Evolutionary conservation across 2,888 invertebrate genomes (phyloP), one percentile per base, ranked within the genome.

Genomic region (Aethes cnicana): DNA sequence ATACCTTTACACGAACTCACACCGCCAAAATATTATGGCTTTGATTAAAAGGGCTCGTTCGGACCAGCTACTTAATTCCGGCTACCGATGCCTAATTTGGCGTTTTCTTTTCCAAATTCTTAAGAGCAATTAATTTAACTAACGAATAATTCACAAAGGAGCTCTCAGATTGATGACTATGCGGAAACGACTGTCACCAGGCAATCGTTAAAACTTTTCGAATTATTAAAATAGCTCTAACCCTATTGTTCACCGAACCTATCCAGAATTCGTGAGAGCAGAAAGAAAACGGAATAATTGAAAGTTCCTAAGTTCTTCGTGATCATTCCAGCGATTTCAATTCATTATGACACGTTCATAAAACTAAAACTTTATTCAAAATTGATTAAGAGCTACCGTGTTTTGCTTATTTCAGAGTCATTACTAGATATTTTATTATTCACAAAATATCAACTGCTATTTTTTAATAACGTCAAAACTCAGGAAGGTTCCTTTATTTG

Each of bases 81-180:
- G 17, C n/a, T 23, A 7, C n/a, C 21, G 14, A 21, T 21, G 21
- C 3, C 20, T 42, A 7, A 17, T 20, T 14, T 23, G 23, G n/a
- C 16, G 8, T 17, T 11, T 23, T 44, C n/a, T 23, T 44, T 44
- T 11, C 28, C 30, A 23, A 44, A 37, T 20, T 49, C 14, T 42
- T 3, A 8, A 28, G 20, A 49, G 21, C 14, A 20, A 42, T 17
- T 26, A 3, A 30, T 37, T 50, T 21, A 23, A 11, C 16, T 30
- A 43, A 11, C 35, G 43, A 50, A 50, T 35, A 36, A 23, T 35
- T n/a, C 11, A 37, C 35, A 43, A 47, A 43, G 11, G 11, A 3
- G 7, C 32, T 28, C 28, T 14, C 37, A 23, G 44, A 44, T 42
- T 44, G 37, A 52, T 44, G 25, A 23, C 37, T 30, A 12, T 14